Evolutionary conservation across 92 coral and sea anemone species (phyloP), one percentile per base, ranked within the genome.

Genomic region (Porites rus): DNA sequence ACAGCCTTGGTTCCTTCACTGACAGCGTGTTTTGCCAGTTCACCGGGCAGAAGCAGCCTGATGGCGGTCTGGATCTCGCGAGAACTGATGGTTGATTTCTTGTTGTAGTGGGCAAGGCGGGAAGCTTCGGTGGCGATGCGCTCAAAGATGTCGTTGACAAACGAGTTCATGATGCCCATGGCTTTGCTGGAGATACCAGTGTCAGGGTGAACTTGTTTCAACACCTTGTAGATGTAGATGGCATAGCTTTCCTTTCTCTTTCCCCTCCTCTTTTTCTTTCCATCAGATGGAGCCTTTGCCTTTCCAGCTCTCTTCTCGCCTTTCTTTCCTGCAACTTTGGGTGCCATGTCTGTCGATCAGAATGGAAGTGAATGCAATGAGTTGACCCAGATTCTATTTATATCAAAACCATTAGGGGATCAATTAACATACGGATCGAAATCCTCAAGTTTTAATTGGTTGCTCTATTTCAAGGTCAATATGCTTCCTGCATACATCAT

Each of bases 1-100:
- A 96, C 99, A 70, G 98, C 98, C 87, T 96, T 96, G 80, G 98
- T 96, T 69, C 98, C 98, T 90, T 96, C 98, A 43, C 98, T 95
- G 63, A 95, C 98, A 22, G 95, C 95, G 77, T 92, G 93, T 58
- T 89, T 90, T 65, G 95, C 95, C 79, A 92, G 81, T 69, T 92
- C 91, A 63, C 91, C 93, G 38, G 95, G 95, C 46, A 92, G 90
- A 69, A 92, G 88, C 67, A 92, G 91, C 20, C 83, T 61, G 72
- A 66, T 67, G 7, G 89, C 89, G 7, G 94, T 91, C 85, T 93
- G 94, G 92, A 91, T 93, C 84, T 91, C 96, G 18, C 97, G 94
- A 10, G 97, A 92, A 19, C 92, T 89, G 78, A 94, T 94, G 71
- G 94, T 94, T 16, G 66, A 62, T 14, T 94, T 94, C 88, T 92